phyloP scores from a whole-genome alignment of 2,113 vertebrate species.

The Marmota flaviventris region DNA sequence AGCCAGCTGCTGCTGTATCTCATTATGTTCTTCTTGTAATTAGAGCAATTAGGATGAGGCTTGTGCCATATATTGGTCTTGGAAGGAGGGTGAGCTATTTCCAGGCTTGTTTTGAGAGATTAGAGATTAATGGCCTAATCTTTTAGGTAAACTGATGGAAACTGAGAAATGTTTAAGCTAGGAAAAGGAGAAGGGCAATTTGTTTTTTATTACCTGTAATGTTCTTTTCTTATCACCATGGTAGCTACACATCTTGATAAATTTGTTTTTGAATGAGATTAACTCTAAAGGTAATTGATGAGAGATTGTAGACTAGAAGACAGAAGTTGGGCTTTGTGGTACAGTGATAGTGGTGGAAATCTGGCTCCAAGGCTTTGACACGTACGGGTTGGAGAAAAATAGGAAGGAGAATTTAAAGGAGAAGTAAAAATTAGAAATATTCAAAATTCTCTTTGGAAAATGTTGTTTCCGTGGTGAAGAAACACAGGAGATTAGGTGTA shows the following conservation, averaged over 20 bases:
- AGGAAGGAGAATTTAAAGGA: background rate
- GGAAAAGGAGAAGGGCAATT: background rate
- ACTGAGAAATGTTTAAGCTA: slow-evolving; percentile 46
- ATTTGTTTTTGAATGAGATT: slow-evolving; percentile 39
- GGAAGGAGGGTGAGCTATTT: slow-evolving; percentile 70
- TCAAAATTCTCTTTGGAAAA: background rate
- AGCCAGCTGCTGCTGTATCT: slow-evolving; percentile 89
- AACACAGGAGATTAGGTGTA: background rate
- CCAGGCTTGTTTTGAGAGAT: slow-evolving; percentile 67
- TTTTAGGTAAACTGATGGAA: slow-evolving; percentile 73
- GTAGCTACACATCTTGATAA: slow-evolving; percentile 21
- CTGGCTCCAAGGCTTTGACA: background rate
- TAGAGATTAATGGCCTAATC: slow-evolving; percentile 78
- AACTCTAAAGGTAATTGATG: slow-evolving; percentile 11
- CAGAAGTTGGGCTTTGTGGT: background rate
- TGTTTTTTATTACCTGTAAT: background rate
- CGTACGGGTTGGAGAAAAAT: background rate
- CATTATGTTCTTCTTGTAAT: slow-evolving; percentile 84
- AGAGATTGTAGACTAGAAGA: background rate
- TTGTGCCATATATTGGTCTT: slow-evolving; percentile 70
- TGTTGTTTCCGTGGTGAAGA: background rate
- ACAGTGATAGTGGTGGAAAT: background rate
- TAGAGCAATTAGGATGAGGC: slow-evolving; percentile 82
- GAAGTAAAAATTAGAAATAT: background rate
- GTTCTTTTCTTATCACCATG: slow-evolving; percentile 43